Conservation (phyloP, 2,113 vertebrate species). For the Pomatostomus ruficeps region DNA sequence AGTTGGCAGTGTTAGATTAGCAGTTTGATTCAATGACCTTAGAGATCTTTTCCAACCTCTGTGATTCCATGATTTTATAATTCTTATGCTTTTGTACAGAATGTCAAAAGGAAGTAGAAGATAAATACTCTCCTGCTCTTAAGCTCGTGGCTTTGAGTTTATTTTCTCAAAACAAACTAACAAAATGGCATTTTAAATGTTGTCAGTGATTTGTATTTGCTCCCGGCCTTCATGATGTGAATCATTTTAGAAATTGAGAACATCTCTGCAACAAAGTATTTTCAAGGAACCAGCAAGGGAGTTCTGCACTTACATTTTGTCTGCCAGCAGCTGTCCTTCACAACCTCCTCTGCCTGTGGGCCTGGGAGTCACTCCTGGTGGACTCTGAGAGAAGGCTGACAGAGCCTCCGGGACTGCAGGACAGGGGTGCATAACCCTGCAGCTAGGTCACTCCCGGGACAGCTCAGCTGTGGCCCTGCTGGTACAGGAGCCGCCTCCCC, state of each 20-base stretch:
- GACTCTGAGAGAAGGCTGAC: background rate
- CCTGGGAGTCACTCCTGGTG: background rate
- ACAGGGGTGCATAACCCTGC: background rate
- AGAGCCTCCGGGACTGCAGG: background rate
- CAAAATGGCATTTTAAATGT: background rate
- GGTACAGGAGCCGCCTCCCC: background rate
- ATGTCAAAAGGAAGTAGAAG: background rate
- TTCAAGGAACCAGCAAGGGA: background rate
- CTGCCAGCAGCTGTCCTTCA: background rate
- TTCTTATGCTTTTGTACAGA: background rate
- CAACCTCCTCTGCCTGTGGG: background rate
- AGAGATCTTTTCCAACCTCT: background rate
- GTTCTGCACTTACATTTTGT: background rate
- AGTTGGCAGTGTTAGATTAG: background rate
- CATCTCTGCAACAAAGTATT: background rate
- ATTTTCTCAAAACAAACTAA: background rate
- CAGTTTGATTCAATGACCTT: background rate
- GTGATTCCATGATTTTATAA: background rate
- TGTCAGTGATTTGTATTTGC: background rate
- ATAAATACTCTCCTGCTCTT: background rate
- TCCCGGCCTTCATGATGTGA: background rate
- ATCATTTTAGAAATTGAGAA: background rate
- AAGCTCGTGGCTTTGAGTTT: background rate
- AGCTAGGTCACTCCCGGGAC: background rate
- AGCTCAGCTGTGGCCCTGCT: background rate